A percentile compares a stretch with the other conserved stretches of the same genome.
phyloP scores from a whole-genome alignment of 2,113 vertebrate genomes.

The Gymnobelideus leadbeateri region DNA sequence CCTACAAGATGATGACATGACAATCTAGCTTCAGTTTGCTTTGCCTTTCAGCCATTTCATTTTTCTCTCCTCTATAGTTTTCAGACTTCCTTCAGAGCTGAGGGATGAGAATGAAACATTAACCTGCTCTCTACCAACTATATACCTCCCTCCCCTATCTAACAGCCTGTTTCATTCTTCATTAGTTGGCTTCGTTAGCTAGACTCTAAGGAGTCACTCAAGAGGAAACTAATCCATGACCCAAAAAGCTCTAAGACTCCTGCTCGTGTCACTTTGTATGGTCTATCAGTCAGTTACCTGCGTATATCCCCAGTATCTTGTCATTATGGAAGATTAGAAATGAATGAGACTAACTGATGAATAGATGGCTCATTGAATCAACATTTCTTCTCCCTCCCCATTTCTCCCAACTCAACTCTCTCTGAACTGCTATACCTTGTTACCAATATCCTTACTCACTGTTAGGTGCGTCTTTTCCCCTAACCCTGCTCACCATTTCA shows the following conservation, averaged over 20 bases:
- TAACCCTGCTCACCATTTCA: neutral
- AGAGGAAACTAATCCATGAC: neutral
- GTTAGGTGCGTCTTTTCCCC: neutral
- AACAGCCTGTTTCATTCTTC: neutral
- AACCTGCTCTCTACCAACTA: neutral
- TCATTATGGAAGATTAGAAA: neutral
- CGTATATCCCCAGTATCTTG: neutral
- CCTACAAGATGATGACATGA: neutral
- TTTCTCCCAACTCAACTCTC: neutral
- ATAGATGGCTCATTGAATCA: neutral
- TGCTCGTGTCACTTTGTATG: neutral
- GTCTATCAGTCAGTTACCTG: neutral
- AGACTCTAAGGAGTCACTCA: neutral
- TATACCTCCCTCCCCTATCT: neutral
- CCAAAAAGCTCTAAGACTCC: neutral
- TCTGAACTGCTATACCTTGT: neutral
- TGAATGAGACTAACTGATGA: neutral
- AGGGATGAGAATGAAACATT: neutral
- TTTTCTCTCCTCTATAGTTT: neutral
- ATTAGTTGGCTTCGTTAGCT: neutral
- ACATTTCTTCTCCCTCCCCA: neutral
- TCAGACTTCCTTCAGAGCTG: neutral
- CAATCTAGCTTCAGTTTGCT: neutral
- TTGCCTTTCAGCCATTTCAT: neutral
- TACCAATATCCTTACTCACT: neutral